Base-by-base conservation (phyloP, 2,888 invertebrate genomes). In the Drosophila diplacantha region DNA sequence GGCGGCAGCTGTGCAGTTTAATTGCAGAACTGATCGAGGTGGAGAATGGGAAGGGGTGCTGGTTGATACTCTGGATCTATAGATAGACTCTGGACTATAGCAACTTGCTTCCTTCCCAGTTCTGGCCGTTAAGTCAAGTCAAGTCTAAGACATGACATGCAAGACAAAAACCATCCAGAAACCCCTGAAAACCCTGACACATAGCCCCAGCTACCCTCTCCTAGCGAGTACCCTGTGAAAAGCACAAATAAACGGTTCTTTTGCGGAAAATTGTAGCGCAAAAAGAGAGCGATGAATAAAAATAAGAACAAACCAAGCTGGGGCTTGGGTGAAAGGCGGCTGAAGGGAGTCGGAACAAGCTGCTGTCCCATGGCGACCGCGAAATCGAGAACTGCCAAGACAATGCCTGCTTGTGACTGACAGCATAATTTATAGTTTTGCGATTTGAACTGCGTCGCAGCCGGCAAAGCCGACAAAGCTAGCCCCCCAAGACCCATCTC, bases 381-480 rank as follows among this genome's bases (percentile, higher is more conserved):
- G 71, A 75, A 75, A 67, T 74, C 71, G 67, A 75, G 75, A 77
- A 71, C 51, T 59, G 41, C 61, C 37, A 34, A 56, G 56, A 62
- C 75, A 80, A 75, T 73, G 70, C 43, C 51, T 57, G 72, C 70
- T 77, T 73, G 65, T 72, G 71, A 66, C 73, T 66, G 77, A 75
- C 75, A 70, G 70, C 41, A 73, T 80, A 75, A 80, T 75, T 80
- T 75, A 75, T 78, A 61, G 75, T 64, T 71, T 61, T 50, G 63
- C 66, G 66, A 57, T 59, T 58, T 52, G 47, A 63, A 62, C 55
- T 58, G 65, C 61, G 34, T 56, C 44, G 34, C 58, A 20, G 53
- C 68, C 18, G 55, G 24, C 41, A 29, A 29, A 29, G 65, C 58
- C 58, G 68, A 59, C 55, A 66, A 68, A 49, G 39, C 49, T 31